phyloP scores from a whole-genome alignment of 1,140 invertebrate genomes.

The Calephelis virginiensis region DNA sequence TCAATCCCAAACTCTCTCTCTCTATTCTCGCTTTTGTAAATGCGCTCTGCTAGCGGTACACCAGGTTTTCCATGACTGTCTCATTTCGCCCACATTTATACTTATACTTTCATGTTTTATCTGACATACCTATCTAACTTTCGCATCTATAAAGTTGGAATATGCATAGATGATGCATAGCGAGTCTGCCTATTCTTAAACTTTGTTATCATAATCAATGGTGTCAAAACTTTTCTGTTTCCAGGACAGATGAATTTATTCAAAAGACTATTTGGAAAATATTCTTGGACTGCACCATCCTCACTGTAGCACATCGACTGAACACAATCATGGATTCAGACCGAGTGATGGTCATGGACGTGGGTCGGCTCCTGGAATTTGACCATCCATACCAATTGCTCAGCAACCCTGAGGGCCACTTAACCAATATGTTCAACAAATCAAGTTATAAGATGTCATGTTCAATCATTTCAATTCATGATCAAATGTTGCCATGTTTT shows the following conservation, averaged over 20 bases:
- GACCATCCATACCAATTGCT: slow-evolving; percentile 82
- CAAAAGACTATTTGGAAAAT: slow-evolving; percentile 81
- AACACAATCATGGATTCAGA: slow-evolving; percentile 92
- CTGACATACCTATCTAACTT: no score
- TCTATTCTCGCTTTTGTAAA: no score
- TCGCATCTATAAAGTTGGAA: no score
- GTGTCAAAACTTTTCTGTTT: slow-evolving; percentile 31
- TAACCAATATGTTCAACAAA: slow-evolving; percentile 85
- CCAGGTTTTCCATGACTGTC: no score
- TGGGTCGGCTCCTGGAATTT: slow-evolving; percentile 79
- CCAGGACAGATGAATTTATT: slow-evolving; percentile 82
- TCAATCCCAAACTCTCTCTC: no score
- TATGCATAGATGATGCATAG: no score
- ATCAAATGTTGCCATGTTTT: slow-evolving; percentile 33
- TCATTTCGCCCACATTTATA: no score
- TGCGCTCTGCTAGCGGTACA: no score
- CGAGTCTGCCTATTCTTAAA: no score
- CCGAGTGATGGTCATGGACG: slow-evolving; percentile 86
- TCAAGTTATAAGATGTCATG: slow-evolving; percentile 80
- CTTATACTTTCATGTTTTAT: no score
- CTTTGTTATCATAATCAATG: no score
- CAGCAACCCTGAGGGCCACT: slow-evolving; percentile 80
- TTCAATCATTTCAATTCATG: no score
- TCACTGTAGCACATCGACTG: slow-evolving; percentile 91
- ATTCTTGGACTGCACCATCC: slow-evolving; percentile 83